Base-by-base conservation (phyloP, 2,888 invertebrate genomes). In the Ferrisia virgata region DNA sequence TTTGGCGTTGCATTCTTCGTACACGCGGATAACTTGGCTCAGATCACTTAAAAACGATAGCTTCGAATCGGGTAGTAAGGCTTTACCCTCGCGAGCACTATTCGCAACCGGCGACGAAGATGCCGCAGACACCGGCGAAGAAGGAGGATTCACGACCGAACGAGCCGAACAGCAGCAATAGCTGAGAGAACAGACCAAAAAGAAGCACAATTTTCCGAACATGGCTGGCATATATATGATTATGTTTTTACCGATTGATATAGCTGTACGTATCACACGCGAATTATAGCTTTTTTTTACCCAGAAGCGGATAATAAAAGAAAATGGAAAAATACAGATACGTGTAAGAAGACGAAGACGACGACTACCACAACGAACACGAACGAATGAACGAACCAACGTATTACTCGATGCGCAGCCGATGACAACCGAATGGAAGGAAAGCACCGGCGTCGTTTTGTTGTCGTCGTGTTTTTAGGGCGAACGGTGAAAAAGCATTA, bases 1-100 rank as follows among this genome's bases (percentile, higher is more conserved):
- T 84, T 88, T 86, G 93, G 93, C 85, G 91, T 86, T 91, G 90
- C 95, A 95, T 87, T 95, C 94, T 88, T 93, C 94, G 89, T 95
- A 95, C 15, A 87, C 85, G 13, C 85, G 84, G 36, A 85, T 85
- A 36, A 85, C 82, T n/a, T 82, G 79, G 28, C 58, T 72, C 3
- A 85, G 40, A 78, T 85, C 85, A 76, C 82, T 82, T 13, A 81
- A 18, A 25, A 81, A 76, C 25, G 81, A 81, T 5, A 43, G 28
- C 18, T 43, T 76, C 81, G 85, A 76, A 33, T 58, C 64, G 13
- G 58, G 4, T 33, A 18, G 13, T 6, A 22, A 18, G 15, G 79
- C 58, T 64, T 39, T 84, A 53, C 39, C 79, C 33, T 79, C 64
- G 58, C 64, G 79, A 78, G 43, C 39, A 31, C 69, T 40, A 18